Conservation (phyloP, 2,888 invertebrate genomes). For the Hofmannophila pseudospretella region DNA sequence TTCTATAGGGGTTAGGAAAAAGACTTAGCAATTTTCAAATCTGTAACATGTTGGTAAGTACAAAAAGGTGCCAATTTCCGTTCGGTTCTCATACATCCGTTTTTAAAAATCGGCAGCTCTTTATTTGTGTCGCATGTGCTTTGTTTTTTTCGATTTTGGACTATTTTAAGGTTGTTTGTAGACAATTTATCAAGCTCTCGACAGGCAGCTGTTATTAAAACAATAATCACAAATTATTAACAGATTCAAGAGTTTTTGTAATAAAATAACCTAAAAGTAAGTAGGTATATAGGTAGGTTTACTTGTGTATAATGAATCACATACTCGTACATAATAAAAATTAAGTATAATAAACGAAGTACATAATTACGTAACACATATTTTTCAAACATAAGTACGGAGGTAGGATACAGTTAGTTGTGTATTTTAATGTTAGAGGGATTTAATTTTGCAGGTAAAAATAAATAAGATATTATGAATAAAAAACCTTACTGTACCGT, state of each 20-base stretch:
- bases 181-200: slow-evolving; percentile 57
- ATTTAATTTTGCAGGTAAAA: too few relatives aligned
- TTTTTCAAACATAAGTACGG: too few relatives aligned
- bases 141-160: slow-evolving; percentile 59
- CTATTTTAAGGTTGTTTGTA: slow-evolving; percentile 47
- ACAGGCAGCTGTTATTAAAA: slow-evolving; percentile 50
- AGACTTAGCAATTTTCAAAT: slow-evolving; percentile 5
- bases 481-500: not conserved
- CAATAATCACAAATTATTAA: slow-evolving; percentile 1
- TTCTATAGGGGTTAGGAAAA: slow-evolving; percentile 15
- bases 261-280: too few relatives aligned
- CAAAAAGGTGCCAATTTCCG: slow-evolving; percentile 76
- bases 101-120: slow-evolving; percentile 64
- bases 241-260: not conserved
- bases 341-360: too few relatives aligned
- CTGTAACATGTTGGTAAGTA: slow-evolving; percentile 16
- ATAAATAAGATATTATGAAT: too few relatives aligned
- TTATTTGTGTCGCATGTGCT: slow-evolving; percentile 68
- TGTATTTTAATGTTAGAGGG: too few relatives aligned
- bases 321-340: too few relatives aligned
- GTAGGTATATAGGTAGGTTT: too few relatives aligned
- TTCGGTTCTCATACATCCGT: slow-evolving; percentile 64
- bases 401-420: too few relatives aligned
- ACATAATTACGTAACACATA: too few relatives aligned
- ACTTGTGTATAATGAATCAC: too few relatives aligned